Evolutionary conservation across 2,888 invertebrate species (phyloP), one percentile per base, ranked within the genome.

Genomic region (Mongoloraphidia duomilia): DNA sequence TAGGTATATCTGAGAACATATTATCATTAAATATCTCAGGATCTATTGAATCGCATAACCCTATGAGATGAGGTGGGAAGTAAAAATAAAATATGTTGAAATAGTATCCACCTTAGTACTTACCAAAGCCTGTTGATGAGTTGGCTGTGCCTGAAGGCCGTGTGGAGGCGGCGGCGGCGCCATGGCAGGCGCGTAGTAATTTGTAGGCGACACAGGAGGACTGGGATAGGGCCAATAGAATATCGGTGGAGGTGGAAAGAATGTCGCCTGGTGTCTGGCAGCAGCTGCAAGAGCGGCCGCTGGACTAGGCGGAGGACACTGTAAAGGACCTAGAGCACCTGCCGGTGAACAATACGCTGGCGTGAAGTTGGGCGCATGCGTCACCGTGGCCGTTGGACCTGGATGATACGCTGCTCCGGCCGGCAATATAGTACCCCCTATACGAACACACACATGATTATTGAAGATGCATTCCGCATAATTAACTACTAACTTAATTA

Each of bases 151-250:
- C 36, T 60, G 62, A 48, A 59, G 47, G 14, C 50, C 49, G 40
- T 51, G 50, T 10, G 52, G 69, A 0, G 71, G 71, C 47, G 72
- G 72, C 61, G 61, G 66, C 39, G 66, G 65, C 46, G 65, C 66
- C 57, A 76, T 74, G 26, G 81, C 76, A 2, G 78, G 77, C 53
- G 82, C 83, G 63, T 82, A 88, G 67, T 88, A 88, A 59, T 83
- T 86, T 38, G 91, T 91, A 1, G 93, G 93, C 41, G 92, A 92
- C 13, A 93, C 91, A 0, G 93, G 93, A 38, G 93, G 93, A 59
- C 91, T 91, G 43, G 93, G 92, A 71, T 93, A 93, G 0, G 88
- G 85, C 92, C 92, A 94, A 72, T 92, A 92, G 58, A 92, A 82
- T 52, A 84, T 77, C 47, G 80, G 80, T 34, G 81, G 79, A 34